Conservation (phyloP, 1,140 invertebrate species). For the Hetaerina americana region DNA sequence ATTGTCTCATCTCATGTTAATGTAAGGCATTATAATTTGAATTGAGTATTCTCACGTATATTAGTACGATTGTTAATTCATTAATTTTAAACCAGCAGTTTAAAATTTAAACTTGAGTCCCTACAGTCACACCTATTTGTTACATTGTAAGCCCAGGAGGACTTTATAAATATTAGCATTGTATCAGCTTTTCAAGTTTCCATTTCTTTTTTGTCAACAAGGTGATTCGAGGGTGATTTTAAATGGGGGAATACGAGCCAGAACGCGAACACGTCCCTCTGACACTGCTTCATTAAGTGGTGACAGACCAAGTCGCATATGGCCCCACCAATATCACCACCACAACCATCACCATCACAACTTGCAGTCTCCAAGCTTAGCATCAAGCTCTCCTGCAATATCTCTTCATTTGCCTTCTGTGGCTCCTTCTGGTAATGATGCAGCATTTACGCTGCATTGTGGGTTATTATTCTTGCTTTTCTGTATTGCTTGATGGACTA, state of each 20-base stretch:
- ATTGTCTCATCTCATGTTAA: too few species aligned
- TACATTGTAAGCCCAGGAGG: too few species aligned
- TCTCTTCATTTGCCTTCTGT: not conserved
- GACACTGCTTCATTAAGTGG: slow-evolving; percentile 26
- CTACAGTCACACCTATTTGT: too few species aligned
- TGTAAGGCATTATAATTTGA: too few species aligned
- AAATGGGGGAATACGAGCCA: slow-evolving; percentile 52
- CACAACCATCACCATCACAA: not conserved
- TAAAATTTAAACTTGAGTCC: too few species aligned
- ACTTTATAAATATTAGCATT: too few species aligned
- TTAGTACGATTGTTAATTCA: too few species aligned
- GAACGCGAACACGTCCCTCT: slow-evolving; percentile 41
- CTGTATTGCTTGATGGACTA: too few species aligned
- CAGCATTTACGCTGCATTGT: too few species aligned
- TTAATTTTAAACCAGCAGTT: too few species aligned
- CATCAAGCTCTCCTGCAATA: not conserved
- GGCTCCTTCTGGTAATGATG: not conserved
- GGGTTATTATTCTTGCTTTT: too few species aligned
- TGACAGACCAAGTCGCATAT: not conserved
- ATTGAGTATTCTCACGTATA: too few species aligned
- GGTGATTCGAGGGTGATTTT: slow-evolving; percentile 26
- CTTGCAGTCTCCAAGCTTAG: not conserved
- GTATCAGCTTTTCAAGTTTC: not conserved
- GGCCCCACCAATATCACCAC: not conserved
- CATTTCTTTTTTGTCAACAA: not conserved